Evolutionary conservation across 2,797 vertebrate genomes (phyloP), one percentile per base, ranked within the genome.

Genomic region (Xerus rutilus): DNA sequence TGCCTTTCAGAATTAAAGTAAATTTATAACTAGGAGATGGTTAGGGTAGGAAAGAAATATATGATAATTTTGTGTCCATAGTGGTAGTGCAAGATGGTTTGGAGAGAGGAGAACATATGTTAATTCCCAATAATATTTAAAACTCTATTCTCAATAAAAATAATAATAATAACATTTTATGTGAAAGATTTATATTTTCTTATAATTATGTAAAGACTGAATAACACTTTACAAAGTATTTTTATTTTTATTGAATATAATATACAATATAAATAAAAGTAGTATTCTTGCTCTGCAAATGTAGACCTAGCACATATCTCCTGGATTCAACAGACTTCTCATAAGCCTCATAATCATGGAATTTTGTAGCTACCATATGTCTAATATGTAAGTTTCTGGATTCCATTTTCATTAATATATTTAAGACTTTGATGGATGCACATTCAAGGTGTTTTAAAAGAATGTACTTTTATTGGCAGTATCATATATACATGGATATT

Each of bases 201-300:
- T 52, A 91, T 0, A 30, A 25, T 64, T 83, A 86, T 9, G 1
- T 83, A n/a, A 72, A 83, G 14, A 11, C 15, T 23, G 54, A 94
- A 64, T 86, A 69, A 32, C 45, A 89, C 72, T 89, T 79, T 64
- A 89, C 25, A 92, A 94, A 85, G 81, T 64, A 82, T 39, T 39
- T 0, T 43, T 49, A 93, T 72, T 96, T 91, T 83, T 90, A 64
- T 81, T 77, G 13, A 32, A 9, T 49, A 43, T 82, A 35, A 67
- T n/a, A 59, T 67, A 32, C 13, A 90, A 14, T 23, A 10, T 70
- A 93, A 74, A 79, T 57, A 49, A 74, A 69, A 73, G 2, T 15
- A 32, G 11, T 47, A 5, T 72, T 73, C 49, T 73, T 91, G 32
- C 15, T 82, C 10, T 84, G 10, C 17, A 93, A 52, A 57, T 72